These are phyloP conservation scores for Zapornia atra DNA, from an alignment of 2,113 vertebrate genomes.

Conservation along the genomic window DNA sequence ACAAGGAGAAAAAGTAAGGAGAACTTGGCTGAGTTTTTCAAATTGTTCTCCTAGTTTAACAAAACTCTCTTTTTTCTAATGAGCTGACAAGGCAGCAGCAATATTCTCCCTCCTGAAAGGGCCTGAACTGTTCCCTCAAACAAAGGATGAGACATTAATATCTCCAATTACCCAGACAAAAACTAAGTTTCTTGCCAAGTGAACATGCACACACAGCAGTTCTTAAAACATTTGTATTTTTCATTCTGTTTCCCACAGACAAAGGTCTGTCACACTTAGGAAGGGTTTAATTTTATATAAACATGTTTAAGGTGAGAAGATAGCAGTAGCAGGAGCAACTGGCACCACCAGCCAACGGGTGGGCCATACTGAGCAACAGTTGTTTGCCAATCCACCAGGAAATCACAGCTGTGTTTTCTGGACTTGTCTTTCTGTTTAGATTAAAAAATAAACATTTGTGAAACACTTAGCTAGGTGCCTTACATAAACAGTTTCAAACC, in stretches of 20 bases:
- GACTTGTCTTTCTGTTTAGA: not conserved
- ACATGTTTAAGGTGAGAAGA: not conserved
- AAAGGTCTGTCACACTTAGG: not conserved
- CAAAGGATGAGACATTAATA: not conserved
- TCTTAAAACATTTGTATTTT: not conserved
- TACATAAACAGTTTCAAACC: not conserved
- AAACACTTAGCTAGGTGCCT: not conserved
- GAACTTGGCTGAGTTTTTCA: not conserved
- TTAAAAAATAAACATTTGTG: not conserved
- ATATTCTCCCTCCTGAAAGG: not conserved
- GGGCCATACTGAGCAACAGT: rapidly evolving
- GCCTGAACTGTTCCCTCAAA: not conserved
- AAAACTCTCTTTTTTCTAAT: not conserved
- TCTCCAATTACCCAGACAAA: not conserved
- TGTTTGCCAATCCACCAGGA: not conserved
- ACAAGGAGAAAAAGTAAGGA: not conserved
- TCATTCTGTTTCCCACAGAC: not conserved
- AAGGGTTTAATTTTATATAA: not conserved
- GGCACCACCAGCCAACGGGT: not conserved
- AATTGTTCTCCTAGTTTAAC: not conserved
- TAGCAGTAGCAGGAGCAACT: not conserved
- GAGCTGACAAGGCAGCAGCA: not conserved
- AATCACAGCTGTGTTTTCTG: not conserved
- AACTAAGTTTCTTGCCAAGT: not conserved
- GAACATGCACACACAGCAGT: not conserved